Conservation (phyloP, 2,888 invertebrate species). For the Monochamus alternatus region DNA sequence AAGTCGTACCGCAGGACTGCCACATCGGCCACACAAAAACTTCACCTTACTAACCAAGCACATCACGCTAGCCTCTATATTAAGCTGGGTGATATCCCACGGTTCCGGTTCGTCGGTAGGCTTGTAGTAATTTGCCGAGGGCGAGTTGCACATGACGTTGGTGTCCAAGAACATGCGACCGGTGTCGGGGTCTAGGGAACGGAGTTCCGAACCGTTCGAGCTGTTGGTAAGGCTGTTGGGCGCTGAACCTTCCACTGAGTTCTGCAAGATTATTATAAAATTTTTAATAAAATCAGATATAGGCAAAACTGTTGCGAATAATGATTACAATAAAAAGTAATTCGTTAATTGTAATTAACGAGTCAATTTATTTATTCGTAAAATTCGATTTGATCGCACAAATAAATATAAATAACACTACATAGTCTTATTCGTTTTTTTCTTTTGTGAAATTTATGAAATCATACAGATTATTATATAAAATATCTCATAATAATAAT, state of each 20-base stretch:
- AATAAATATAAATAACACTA: too few relatives aligned
- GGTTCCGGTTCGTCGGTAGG: slow-evolving; percentile 89
- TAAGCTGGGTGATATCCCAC: slow-evolving; percentile 88
- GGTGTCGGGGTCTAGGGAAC: slow-evolving; percentile 61
- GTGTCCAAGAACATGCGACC: slow-evolving; percentile 72
- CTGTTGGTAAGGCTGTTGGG: slow-evolving; percentile 45
- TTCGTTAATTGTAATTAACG: too few relatives aligned
- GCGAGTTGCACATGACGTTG: slow-evolving; percentile 73
- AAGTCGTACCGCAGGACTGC: slow-evolving; percentile 81
- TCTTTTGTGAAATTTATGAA: too few relatives aligned
- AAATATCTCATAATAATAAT: too few relatives aligned
- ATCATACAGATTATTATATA: too few relatives aligned
- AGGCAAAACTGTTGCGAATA: too few relatives aligned
- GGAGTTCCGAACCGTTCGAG: slow-evolving; percentile 50
- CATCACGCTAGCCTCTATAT: slow-evolving; percentile 91
- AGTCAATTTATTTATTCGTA: too few relatives aligned
- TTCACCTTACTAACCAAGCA: slow-evolving; percentile 89
- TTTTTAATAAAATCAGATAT: too few relatives aligned
- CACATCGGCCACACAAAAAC: slow-evolving; percentile 83
- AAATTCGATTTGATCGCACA: too few relatives aligned
- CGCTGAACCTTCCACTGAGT: slow-evolving; percentile 46
- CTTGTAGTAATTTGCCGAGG: slow-evolving; percentile 85
- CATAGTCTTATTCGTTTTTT: too few relatives aligned
- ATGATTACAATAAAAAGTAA: too few relatives aligned
- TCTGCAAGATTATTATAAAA: slow-evolving; percentile 27